Percentiles rank a stretch among this genome's conserved stretches.
Conservation (phyloP, 2,888 invertebrate genomes). For the Chydorus sphaericus region DNA sequence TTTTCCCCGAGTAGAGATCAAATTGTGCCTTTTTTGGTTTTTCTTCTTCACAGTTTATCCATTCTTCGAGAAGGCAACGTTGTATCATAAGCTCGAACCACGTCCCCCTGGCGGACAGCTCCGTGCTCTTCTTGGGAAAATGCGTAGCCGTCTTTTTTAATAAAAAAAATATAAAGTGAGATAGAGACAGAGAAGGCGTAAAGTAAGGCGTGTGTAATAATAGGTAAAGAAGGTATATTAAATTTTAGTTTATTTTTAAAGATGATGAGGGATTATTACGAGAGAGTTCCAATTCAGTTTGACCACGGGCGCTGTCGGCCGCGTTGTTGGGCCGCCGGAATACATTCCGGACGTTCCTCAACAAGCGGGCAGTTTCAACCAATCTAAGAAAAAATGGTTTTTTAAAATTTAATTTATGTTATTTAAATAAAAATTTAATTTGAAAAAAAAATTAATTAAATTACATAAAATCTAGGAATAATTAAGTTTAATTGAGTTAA, state of each 20-base stretch:
- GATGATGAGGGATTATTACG: constrained; percentile 52
- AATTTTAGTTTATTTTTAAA: too few species aligned
- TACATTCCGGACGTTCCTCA: constrained; percentile 86
- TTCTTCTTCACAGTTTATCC: constrained; percentile 1
- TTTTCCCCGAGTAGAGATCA: too few species aligned
- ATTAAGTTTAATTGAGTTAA: background rate
- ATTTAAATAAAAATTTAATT: constrained; percentile 5
- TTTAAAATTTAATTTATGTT: constrained; percentile 9
- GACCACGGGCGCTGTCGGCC: constrained; percentile 22
- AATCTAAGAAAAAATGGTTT: constrained; percentile 24
- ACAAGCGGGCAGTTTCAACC: constrained; percentile 90
- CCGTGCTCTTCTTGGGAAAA: constrained; percentile 99
- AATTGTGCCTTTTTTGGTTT: too few species aligned
- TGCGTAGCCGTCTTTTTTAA: constrained; percentile 76
- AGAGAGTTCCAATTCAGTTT: constrained; percentile 78
- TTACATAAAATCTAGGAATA: background rate
- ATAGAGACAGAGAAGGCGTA: too few species aligned
- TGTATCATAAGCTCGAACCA: constrained; percentile 92
- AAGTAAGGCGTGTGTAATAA: too few species aligned
- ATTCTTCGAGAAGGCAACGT: constrained; percentile 43
- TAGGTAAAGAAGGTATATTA: background rate
- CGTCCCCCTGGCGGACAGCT: constrained; percentile 80
- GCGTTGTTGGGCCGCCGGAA: constrained; percentile 60
- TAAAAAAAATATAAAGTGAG: constrained; percentile 11
- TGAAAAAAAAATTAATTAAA: background rate